These are phyloP conservation scores for Ligdia adustata DNA, from an alignment of 2,888 invertebrate species.

Conservation along the genomic window DNA sequence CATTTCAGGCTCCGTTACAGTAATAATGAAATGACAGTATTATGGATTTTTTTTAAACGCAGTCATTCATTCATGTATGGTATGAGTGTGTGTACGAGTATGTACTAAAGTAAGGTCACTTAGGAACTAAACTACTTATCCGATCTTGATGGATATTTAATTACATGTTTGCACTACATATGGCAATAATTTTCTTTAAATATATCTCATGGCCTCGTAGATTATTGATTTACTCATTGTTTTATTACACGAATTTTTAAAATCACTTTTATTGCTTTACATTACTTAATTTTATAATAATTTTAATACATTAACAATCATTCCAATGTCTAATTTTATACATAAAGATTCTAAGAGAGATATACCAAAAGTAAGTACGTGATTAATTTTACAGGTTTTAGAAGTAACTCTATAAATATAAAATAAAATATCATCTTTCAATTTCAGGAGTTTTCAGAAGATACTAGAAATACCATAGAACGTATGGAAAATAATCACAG, in stretches of 20 bases:
- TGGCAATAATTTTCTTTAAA: background rate
- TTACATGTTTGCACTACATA: no score
- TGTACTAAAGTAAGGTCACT: no score
- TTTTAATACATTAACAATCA: background rate
- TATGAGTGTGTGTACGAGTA: no score
- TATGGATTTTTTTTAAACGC: no score
- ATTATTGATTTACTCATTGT: background rate
- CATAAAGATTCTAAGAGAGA: constrained; percentile 6
- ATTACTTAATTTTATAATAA: background rate
- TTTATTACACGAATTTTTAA: background rate
- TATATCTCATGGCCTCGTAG: constrained; percentile 1
- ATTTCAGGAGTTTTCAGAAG: constrained; percentile 49
- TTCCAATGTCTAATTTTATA: constrained; percentile 6
- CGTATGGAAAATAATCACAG: constrained; percentile 48
- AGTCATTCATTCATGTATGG: no score
- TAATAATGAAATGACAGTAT: no score
- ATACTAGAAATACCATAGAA: constrained; percentile 41
- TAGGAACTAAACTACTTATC: no score
- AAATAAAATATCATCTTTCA: background rate
- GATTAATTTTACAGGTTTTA: no score
- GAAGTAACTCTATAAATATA: background rate
- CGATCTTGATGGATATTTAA: no score
- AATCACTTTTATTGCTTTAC: constrained; percentile 5
- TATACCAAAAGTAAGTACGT: constrained; percentile 9
- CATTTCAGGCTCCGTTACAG: no score